These are phyloP conservation scores for Tethea ocularis DNA, from an alignment of 2,888 invertebrate species.

Conservation along the genomic window DNA sequence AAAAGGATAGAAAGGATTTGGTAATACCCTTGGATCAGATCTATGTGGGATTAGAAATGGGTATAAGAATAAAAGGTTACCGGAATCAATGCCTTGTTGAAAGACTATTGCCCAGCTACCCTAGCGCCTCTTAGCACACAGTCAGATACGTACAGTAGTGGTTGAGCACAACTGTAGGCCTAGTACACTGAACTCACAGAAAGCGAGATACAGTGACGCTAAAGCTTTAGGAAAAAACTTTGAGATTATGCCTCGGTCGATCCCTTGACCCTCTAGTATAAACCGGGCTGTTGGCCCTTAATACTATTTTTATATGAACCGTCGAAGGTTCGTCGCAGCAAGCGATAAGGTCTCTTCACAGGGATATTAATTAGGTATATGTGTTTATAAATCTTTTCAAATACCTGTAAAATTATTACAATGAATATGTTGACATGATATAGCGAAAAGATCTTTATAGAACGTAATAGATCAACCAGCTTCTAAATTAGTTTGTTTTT, in stretches of 20 bases:
- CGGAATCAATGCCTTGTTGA: conserved; percentile 79
- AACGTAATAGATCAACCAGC: conserved; percentile 8
- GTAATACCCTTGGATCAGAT: conserved; percentile 4
- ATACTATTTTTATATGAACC: conserved; percentile 75
- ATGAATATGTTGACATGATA: conserved; percentile 25
- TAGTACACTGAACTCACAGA: conserved; percentile 50
- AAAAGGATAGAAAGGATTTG: conserved; percentile 16
- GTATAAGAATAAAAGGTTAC: conserved; percentile 55
- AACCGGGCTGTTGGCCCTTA: conserved; percentile 67
- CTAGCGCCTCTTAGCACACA: conserved; percentile 46
- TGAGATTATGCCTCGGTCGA: conserved; percentile 59
- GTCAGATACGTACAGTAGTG: conserved; percentile 76
- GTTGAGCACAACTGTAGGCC: conserved; percentile 76
- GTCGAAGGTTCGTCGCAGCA: conserved; percentile 57
- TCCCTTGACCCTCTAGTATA: conserved; percentile 73
- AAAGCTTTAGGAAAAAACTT: conserved; percentile 43
- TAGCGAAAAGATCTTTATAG: conserved; percentile 1
- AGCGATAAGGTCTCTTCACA: conserved; percentile 69
- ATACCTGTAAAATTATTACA: conserved; percentile 66
- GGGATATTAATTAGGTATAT: conserved; percentile 44
- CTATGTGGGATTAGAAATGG: conserved; percentile 21
- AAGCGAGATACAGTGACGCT: conserved; percentile 51
- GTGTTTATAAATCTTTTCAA: conserved; percentile 35
- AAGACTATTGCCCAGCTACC: conserved; percentile 80
- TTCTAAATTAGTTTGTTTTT: neutral